phyloP scores from a whole-genome alignment of 2,797 vertebrate species.

The Salmo trutta region DNA sequence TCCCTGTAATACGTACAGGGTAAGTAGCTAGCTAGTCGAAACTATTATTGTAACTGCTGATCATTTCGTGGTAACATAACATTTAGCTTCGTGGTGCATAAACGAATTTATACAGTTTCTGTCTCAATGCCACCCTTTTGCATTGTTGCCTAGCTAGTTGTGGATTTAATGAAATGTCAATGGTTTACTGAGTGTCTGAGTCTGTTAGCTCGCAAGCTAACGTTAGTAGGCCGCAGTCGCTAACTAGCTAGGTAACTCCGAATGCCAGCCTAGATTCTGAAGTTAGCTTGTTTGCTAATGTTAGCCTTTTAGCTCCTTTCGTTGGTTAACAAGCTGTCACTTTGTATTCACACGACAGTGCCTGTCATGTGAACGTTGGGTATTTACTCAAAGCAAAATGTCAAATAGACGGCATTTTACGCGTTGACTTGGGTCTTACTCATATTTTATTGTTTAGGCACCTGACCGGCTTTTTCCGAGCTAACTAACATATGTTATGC shows the following conservation, averaged over 20 bases:
- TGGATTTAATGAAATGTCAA: slow-evolving; percentile 14
- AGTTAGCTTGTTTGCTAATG: slow-evolving; percentile 24
- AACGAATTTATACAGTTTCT: background rate
- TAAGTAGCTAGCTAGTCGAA: slow-evolving; percentile 74
- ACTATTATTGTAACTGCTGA: slow-evolving; percentile 15
- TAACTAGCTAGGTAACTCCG: slow-evolving; percentile 50
- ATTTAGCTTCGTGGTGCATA: background rate
- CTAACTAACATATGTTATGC: slow-evolving; percentile 52
- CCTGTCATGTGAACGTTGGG: slow-evolving; percentile 18
- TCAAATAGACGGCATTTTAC: background rate
- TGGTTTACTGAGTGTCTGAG: slow-evolving; percentile 35
- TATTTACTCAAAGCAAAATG: background rate
- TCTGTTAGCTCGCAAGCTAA: slow-evolving; percentile 23
- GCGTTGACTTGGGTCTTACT: background rate
- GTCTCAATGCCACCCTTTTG: background rate
- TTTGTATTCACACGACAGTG: slow-evolving; percentile 28
- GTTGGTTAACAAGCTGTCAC: slow-evolving; percentile 66
- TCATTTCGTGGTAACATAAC: background rate
- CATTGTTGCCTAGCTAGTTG: slow-evolving; percentile 7
- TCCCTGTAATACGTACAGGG: slow-evolving; percentile 81
- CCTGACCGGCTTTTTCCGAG: slow-evolving; percentile 71
- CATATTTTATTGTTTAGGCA: slow-evolving; percentile 23
- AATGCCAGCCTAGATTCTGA: background rate
- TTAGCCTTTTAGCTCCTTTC: slow-evolving; percentile 29
- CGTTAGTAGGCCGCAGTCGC: slow-evolving; percentile 75